Evolutionary conservation across 37 sponge, comb jelly and placozoan species (phyloP), one percentile per base, ranked within the genome.

Genomic region (Aplysina aerophoba): DNA sequence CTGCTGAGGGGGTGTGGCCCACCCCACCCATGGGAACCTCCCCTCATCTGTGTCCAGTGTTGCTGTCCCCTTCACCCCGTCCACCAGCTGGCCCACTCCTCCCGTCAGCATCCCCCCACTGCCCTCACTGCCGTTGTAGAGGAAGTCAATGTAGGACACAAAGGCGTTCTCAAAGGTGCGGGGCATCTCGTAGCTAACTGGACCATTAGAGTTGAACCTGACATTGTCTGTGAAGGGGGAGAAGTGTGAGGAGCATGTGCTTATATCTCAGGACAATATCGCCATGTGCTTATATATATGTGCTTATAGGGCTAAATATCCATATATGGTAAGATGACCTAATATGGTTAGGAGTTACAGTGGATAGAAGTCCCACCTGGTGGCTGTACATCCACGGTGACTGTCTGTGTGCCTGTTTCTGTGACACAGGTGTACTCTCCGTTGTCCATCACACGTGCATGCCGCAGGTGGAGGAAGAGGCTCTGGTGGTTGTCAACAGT

Each of bases 11-110:
- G 71, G 34, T 34, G 35, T 27, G 50, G 50, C 8, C 71, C 71
- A 69, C 17, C 71, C 71, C 28, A 69, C 71, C 71, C 71, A 69
- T 12, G 71, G 71, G 34, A 69, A 69, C 34, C 71, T 69, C 27
- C 34, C 71, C 34, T 69, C 35, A 12, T 69, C 17, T 34, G 35
- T 69, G 35, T 69, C 71, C 34, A 69, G 71, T 16, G 33, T 34
- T 8, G 28, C 31, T 6, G 17, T 16, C 28, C 71, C 71, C 33
- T 6, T 17, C 34, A 34, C 71, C 71, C 71, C 34, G 6, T 69
- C 71, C 71, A 69, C 71, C 71, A 69, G 33, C 34, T 69, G 71
- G 2, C 71, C 71, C 28, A 12, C 1, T n/a, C 71, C 71, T 27
- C 71, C 33, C 34, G 1, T 69, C 50, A 44, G 50, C 34, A 69